phyloP scores from a whole-genome alignment of 1,140 invertebrate species.

The Drosophila paulistorum region DNA sequence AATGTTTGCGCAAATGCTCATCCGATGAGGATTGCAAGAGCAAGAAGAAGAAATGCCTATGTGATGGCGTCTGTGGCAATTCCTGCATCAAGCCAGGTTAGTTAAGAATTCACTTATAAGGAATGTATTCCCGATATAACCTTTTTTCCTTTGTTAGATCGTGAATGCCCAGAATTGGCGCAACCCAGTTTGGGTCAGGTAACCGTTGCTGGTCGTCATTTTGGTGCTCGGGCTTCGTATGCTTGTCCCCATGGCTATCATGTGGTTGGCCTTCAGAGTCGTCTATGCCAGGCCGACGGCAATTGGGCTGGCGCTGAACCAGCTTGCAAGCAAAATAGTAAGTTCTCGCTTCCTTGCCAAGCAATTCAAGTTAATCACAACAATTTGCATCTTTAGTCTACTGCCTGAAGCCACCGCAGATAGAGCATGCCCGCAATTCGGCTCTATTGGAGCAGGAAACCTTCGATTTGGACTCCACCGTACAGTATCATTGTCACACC shows the following conservation, averaged over 20 bases:
- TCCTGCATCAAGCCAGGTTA: slow-evolving; percentile 96
- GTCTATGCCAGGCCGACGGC: slow-evolving; percentile 95
- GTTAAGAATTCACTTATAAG: slow-evolving; percentile 31
- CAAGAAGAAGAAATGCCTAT: slow-evolving; percentile 97
- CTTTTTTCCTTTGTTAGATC: slow-evolving; percentile 85
- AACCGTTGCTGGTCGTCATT: slow-evolving; percentile 88
- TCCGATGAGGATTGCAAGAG: slow-evolving; percentile 98
- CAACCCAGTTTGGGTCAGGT: slow-evolving; percentile 89
- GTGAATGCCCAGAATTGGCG: slow-evolving; percentile 91
- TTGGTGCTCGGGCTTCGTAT: slow-evolving; percentile 91
- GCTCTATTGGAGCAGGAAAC: slow-evolving; percentile 91
- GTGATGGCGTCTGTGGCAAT: slow-evolving; percentile 97
- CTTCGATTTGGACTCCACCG: slow-evolving; percentile 91
- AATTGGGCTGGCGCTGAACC: slow-evolving; percentile 95
- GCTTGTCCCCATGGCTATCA: slow-evolving; percentile 93
- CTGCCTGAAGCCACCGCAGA: slow-evolving; percentile 93
- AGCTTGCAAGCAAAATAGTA: slow-evolving; percentile 94
- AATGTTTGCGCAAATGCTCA: slow-evolving; percentile 96
- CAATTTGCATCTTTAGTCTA: slow-evolving; percentile 86
- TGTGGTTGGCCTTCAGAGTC: slow-evolving; percentile 92
- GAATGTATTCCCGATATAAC: background rate
- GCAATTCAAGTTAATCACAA: background rate
- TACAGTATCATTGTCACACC: slow-evolving; percentile 95
- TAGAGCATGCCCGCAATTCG: slow-evolving; percentile 94
- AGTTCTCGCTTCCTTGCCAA: slow-evolving; percentile 45